Conservation (phyloP, 2,113 vertebrate genomes). For the Macrotis lagotis region DNA sequence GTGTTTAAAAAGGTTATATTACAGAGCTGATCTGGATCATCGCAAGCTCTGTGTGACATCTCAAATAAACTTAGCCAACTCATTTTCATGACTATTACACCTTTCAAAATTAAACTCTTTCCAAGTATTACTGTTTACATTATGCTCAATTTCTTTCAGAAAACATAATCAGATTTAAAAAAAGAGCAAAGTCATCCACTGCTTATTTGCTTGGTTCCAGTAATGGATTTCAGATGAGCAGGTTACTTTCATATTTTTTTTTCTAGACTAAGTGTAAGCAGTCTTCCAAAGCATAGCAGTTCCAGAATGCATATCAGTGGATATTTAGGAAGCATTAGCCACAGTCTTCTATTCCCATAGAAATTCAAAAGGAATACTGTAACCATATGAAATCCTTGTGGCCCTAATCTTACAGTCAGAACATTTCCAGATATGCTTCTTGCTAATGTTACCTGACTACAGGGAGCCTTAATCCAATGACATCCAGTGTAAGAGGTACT, state of each 20-base stretch:
- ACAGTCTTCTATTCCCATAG: neutral
- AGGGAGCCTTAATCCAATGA: neutral
- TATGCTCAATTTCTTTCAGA: neutral
- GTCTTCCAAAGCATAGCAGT: neutral
- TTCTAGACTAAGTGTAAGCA: neutral
- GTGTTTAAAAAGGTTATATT: neutral
- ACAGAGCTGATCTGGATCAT: neutral
- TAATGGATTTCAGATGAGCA: neutral
- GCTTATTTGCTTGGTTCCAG: neutral
- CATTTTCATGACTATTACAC: neutral
- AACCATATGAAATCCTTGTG: neutral
- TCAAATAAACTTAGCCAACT: neutral
- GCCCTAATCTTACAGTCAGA: neutral
- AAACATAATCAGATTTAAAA: neutral
- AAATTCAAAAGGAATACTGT: neutral
- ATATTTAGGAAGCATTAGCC: neutral
- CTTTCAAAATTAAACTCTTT: neutral
- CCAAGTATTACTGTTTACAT: neutral
- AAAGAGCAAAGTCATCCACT: neutral
- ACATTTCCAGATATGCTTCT: neutral
- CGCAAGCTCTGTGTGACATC: neutral
- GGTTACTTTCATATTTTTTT: neutral
- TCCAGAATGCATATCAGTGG: neutral
- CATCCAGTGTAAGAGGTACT: neutral
- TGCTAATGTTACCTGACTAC: neutral